A percentile compares a stretch with the other conserved stretches of the same genome.
Conservation (phyloP, 2,113 vertebrate genomes). For the Spea multiplicata region DNA sequence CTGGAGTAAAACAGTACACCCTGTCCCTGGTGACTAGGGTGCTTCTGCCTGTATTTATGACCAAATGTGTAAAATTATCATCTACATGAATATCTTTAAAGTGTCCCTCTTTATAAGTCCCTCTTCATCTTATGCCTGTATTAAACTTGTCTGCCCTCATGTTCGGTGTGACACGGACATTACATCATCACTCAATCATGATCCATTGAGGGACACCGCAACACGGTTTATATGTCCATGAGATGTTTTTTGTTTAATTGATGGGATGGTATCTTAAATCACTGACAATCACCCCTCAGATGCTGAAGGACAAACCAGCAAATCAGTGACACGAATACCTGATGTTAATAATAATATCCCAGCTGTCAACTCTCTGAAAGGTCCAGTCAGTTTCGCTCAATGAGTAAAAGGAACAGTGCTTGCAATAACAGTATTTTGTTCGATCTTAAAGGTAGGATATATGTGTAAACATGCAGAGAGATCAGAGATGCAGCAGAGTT, state of each 20-base stretch:
- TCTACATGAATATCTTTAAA: no score
- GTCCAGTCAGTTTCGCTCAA: background rate
- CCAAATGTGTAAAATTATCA: no score
- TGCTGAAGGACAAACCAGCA: background rate
- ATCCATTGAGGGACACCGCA: background rate
- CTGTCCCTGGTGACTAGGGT: no score
- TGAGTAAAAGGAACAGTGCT: background rate
- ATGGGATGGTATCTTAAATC: background rate
- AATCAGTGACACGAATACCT: background rate
- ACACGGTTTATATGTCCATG: background rate
- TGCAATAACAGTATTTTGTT: background rate
- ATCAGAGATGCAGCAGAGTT: conserved; percentile 12
- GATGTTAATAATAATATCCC: conserved; percentile 10
- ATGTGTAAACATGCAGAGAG: background rate
- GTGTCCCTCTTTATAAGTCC: no score
- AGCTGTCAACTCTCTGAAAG: background rate
- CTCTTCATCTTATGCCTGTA: no score
- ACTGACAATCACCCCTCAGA: background rate
- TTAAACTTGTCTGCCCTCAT: background rate
- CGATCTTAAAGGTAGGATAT: background rate
- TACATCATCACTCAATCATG: background rate
- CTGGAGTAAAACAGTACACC: no score
- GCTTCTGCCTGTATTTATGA: no score
- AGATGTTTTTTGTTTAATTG: background rate
- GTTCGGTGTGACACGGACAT: background rate